Evolutionary conservation across 2,113 vertebrate genomes (phyloP).

Genomic region (Willisornis vidua): DNA sequence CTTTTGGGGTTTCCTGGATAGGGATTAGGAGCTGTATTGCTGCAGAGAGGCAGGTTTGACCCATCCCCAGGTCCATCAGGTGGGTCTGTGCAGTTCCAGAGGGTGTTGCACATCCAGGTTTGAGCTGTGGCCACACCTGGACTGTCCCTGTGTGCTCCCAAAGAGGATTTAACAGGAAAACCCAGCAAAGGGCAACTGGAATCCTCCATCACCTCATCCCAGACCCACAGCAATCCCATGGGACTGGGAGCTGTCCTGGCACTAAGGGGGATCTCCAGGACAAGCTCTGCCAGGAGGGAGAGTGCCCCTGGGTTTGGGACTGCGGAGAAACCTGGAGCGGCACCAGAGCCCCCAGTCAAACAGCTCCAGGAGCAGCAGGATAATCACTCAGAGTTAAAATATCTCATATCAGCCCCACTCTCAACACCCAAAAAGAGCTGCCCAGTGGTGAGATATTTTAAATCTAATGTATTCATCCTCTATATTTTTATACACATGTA

Average conservation of each 20-base stretch:
- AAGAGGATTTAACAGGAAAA: neutral
- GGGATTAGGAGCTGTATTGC: accelerated
- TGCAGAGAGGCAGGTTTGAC: neutral
- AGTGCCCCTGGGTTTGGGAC: neutral
- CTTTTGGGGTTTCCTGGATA: neutral
- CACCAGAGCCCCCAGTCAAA: accelerated
- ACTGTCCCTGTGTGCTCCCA: accelerated
- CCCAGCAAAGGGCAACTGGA: neutral
- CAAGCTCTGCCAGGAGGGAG: neutral
- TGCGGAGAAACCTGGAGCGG: neutral
- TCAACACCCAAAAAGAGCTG: neutral
- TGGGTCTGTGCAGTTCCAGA: neutral
- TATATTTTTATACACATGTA: constrained; percentile 26
- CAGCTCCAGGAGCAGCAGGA: neutral
- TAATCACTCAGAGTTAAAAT: neutral
- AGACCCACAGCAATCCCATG: accelerated
- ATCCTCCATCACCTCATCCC: neutral
- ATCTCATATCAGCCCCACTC: neutral
- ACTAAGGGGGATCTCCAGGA: neutral
- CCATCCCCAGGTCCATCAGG: neutral
- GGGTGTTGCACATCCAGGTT: neutral
- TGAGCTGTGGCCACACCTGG: neutral
- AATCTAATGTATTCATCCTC: neutral
- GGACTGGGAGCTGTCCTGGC: neutral
- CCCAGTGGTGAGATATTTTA: constrained; percentile 28